phyloP scores from a whole-genome alignment of 2,888 invertebrate species.

The Itoplectis maculator region DNA sequence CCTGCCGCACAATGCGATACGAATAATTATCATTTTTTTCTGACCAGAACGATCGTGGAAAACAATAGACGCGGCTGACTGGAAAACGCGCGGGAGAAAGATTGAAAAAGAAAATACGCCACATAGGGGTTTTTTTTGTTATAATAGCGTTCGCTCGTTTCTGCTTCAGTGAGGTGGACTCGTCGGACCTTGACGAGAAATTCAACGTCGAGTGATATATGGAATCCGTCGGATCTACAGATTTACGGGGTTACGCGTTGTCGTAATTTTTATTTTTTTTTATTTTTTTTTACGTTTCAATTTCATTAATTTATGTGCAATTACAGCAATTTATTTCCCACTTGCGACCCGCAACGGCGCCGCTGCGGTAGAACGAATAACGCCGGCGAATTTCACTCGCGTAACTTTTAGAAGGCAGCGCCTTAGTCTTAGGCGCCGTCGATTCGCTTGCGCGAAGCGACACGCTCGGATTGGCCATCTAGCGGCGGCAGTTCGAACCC shows the following conservation, averaged over 20 bases:
- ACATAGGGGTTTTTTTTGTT: neutral
- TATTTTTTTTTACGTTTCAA: too few species aligned
- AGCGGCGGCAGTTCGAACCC: neutral
- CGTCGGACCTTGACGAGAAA: neutral
- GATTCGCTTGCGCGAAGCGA: neutral
- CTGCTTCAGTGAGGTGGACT: neutral
- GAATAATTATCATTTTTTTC: constrained; percentile 28
- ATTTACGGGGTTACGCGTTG: neutral
- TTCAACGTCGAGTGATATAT: neutral
- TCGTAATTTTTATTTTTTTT: too few species aligned
- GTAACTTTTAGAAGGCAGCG: too few species aligned
- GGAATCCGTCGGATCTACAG: neutral
- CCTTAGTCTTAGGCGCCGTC: neutral
- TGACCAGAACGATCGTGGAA: constrained; percentile 2
- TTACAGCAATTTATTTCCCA: too few species aligned
- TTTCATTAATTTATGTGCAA: neutral
- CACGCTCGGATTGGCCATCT: neutral
- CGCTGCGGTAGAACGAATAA: too few species aligned
- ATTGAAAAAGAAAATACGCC: neutral
- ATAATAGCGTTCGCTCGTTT: neutral
- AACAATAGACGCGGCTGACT: constrained; percentile 1
- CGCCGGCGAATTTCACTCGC: too few species aligned
- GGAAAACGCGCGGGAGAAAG: neutral
- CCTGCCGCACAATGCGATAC: neutral
- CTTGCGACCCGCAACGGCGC: too few species aligned